phyloP scores from a whole-genome alignment of 1,140 invertebrate species.

The Drosophila sulfurigaster region DNA sequence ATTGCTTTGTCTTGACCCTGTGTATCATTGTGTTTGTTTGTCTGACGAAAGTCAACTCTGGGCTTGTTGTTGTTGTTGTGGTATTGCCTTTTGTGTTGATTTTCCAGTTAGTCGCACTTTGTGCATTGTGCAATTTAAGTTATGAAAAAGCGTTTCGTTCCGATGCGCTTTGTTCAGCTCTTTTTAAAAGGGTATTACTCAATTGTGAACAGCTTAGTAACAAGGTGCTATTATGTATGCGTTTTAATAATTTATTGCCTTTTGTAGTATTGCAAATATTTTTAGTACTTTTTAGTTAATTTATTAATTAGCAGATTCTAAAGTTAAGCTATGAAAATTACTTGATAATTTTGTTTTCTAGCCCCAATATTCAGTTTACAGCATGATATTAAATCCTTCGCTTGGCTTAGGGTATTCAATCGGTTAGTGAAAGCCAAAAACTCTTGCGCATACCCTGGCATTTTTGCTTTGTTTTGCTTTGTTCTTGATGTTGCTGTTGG shows the following conservation, averaged over 20 bases:
- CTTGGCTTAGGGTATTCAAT: constrained; percentile 5
- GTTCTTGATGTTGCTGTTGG: constrained; percentile 15
- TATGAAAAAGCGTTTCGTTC: constrained; percentile 63
- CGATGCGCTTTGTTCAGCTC: constrained; percentile 20
- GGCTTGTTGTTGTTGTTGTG: constrained; percentile 47
- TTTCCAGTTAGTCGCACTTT: constrained; percentile 56
- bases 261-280: background rate
- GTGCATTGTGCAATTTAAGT: constrained; percentile 70
- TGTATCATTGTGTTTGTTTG: constrained; percentile 34
- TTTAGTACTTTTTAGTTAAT: background rate
- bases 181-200: background rate
- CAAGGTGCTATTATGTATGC: too few relatives aligned
- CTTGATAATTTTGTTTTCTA: too few relatives aligned
- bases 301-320: too few relatives aligned
- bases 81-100: constrained; percentile 54
- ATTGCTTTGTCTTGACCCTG: constrained; percentile 38
- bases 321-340: too few relatives aligned
- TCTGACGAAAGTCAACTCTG: constrained; percentile 27
- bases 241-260: too few relatives aligned
- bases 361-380: too few relatives aligned
- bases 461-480: constrained; percentile 27
- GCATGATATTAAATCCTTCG: background rate
- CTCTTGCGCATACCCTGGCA: constrained; percentile 10
- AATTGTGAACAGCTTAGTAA: constrained; percentile 1
- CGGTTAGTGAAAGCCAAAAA: background rate